Evolutionary conservation across 2,113 vertebrate species (phyloP).

Genomic region (Lates calcarifer): DNA sequence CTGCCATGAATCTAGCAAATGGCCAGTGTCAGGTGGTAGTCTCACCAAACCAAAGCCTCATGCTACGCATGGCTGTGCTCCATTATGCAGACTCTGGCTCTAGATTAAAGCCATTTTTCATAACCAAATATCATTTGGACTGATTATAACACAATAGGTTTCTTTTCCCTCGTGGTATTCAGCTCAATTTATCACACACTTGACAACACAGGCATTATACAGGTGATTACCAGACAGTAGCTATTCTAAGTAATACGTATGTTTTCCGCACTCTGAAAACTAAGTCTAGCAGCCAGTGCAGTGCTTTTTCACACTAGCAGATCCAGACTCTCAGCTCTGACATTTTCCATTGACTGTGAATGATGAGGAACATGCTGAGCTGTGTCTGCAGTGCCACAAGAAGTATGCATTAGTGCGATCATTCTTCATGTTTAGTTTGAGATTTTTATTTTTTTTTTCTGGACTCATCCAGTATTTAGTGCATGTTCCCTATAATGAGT

Average conservation of each 20-base stretch:
- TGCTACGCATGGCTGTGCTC: conserved; percentile 56
- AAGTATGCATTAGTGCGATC: conserved; percentile 53
- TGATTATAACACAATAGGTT: conserved; percentile 61
- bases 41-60: conserved; percentile 35
- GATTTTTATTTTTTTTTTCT: not conserved
- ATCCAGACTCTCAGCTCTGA: conserved; percentile 23
- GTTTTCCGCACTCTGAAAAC: conserved; percentile 32
- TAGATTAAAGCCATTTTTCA: conserved; percentile 78
- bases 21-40: conserved; percentile 20
- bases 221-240: conserved; percentile 33
- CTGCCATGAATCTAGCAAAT: conserved; percentile 34
- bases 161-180: conserved; percentile 38
- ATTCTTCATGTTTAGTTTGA: conserved; percentile 53
- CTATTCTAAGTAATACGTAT: conserved; percentile 40
- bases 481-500: not conserved
- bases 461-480: not conserved
- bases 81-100: conserved; percentile 65
- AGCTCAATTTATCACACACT: conserved; percentile 52
- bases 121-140: conserved; percentile 63
- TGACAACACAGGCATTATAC: conserved; percentile 37
- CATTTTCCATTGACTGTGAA: conserved; percentile 57
- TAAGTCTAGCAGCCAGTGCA: not conserved
- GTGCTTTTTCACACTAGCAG: not conserved
- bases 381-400: conserved; percentile 28
- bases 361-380: conserved; percentile 36